Evolutionary conservation across 2,797 vertebrate genomes (phyloP).

Genomic region (Prionace glauca): DNA sequence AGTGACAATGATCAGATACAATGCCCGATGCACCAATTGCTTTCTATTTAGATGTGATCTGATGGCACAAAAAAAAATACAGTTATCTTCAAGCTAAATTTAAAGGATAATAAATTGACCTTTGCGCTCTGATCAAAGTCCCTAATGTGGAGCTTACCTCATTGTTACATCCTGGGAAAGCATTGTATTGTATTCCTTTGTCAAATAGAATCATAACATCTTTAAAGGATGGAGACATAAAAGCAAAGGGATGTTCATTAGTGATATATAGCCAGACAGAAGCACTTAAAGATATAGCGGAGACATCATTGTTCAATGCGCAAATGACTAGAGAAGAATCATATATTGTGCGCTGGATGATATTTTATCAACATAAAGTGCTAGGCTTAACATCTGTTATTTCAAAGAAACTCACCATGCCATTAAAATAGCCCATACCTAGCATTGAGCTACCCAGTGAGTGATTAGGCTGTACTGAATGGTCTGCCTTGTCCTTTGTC

Average conservation of each 20-base stretch:
- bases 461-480: not conserved
- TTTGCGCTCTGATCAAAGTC: not conserved
- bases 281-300: not conserved
- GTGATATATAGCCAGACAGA: not conserved
- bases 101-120: not conserved
- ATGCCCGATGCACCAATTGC: not conserved
- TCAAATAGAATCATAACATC: not conserved
- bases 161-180: not conserved
- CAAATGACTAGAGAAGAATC: not conserved
- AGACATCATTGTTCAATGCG: not conserved
- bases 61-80: not conserved
- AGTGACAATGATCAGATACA: not conserved
- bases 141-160: not conserved
- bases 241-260: not conserved
- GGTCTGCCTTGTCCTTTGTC: not conserved
- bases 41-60: not conserved
- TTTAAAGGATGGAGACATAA: slow-evolving; percentile 31
- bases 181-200: not conserved
- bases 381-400: not conserved
- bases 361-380: slow-evolving; percentile 12
- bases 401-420: slow-evolving; percentile 23
- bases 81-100: not conserved
- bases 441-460: not conserved
- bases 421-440: not conserved
- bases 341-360: not conserved